Base-by-base conservation (phyloP, 2,888 invertebrate genomes). In the Epinotia nisella region DNA sequence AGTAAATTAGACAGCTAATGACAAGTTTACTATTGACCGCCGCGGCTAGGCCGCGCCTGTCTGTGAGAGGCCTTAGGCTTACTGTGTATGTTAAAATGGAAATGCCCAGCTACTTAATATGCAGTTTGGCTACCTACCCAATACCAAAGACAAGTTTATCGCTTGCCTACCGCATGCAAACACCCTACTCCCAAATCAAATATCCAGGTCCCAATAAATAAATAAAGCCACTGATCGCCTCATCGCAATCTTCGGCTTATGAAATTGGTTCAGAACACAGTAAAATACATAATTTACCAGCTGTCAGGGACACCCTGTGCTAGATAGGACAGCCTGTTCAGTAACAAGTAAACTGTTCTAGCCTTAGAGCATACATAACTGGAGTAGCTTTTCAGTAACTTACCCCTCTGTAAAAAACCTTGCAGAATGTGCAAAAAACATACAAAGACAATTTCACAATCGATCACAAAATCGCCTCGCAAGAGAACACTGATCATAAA, bases 211-310 rank as follows among this genome's bases (percentile, higher is more conserved):
- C 21, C 61, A 62, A 72, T 72, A 72, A 72, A 72, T 72, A 72
- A 68, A 68, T 67, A 68, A 72, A 61, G 61, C 72, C 72, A 56
- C 72, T 56, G 61, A 72, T 62, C 56, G 70, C 62, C 72, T 61
- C 72, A 68, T 68, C 61, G 67, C 70, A 71, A 66, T 70, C 65
- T 68, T 74, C 84, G 86, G 87, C 87, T 87, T 89, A 90, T 90
- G 90, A 90, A 89, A 89, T 89, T 88, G 88, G 89, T 85, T 86
- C 83, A 82, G 83, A 84, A 81, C 87, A 88, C 89, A 89, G 86
- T 90, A 89, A 90, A 90, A 88, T 89, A 90, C 86, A 89, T 89
- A 90, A 90, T 90, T 90, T 90, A 90, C 82, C 82, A 83, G 78
- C 81, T 72, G 72, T 67, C 67, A 55, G 56, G 78, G 78, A 78